Evolutionary conservation across 2,113 vertebrate genomes (phyloP).

Genomic region (Leucopternis melanops): DNA sequence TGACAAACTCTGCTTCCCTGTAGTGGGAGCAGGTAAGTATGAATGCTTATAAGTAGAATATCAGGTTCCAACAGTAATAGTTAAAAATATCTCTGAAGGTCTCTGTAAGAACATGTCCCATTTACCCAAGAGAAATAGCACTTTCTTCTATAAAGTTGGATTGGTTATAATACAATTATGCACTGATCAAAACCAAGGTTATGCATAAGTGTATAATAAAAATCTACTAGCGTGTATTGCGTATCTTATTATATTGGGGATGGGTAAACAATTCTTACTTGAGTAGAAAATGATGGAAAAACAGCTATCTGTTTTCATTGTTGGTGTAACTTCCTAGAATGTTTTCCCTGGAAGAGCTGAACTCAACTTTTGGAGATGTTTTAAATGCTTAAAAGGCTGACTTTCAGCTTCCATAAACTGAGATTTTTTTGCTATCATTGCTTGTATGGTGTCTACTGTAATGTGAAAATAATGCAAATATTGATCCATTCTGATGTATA

Average conservation of each 20-base stretch:
- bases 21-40: neutral
- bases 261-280: neutral
- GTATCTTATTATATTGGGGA: neutral
- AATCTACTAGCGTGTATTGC: rapidly evolving
- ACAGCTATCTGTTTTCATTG: neutral
- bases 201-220: neutral
- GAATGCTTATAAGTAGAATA: neutral
- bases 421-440: neutral
- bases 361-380: neutral
- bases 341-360: neutral
- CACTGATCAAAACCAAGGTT: neutral
- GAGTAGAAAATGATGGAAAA: neutral
- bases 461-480: neutral
- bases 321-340: neutral
- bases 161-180: rapidly evolving
- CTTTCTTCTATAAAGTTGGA: neutral
- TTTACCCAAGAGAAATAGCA: neutral
- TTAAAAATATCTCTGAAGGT: neutral
- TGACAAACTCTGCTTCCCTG: neutral
- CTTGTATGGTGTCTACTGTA: neutral
- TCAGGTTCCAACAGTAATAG: neutral
- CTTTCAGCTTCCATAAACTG: neutral
- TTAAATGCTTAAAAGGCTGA: neutral
- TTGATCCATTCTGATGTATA: neutral
- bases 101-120: neutral